These are phyloP conservation scores for Onychorhynchus coronatus DNA, from an alignment of 2,113 vertebrate genomes.

Conservation along the genomic window DNA sequence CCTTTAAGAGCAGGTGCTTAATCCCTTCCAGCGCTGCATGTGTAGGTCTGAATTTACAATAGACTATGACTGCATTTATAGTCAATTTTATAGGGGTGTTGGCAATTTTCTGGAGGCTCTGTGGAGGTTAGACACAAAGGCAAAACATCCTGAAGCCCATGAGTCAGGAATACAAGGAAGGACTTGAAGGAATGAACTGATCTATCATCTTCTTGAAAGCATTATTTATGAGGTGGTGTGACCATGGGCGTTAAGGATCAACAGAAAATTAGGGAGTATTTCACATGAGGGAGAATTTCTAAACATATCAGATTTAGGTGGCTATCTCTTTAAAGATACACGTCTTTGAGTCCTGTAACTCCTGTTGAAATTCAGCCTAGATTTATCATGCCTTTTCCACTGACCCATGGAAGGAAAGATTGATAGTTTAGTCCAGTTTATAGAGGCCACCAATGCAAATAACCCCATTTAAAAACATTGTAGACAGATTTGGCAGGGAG, in stretches of 20 bases:
- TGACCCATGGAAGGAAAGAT: conserved; percentile 31
- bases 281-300: not conserved
- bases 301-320: conserved; percentile 41
- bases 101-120: not conserved
- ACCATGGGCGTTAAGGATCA: conserved; percentile 7
- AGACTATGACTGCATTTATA: not conserved
- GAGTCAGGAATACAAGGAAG: not conserved
- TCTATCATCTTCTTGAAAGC: not conserved
- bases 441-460: conserved; percentile 31
- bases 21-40: not conserved
- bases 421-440: conserved; percentile 37
- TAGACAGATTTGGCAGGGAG: not conserved
- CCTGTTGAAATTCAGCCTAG: conserved; percentile 20
- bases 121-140: not conserved
- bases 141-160: not conserved
- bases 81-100: not conserved
- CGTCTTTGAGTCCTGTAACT: not conserved
- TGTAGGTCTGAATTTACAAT: not conserved
- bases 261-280: conserved; percentile 26
- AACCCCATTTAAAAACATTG: conserved; percentile 28
- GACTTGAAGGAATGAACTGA: not conserved
- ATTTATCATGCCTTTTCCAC: conserved; percentile 39
- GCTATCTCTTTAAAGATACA: conserved; percentile 9
- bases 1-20: not conserved
- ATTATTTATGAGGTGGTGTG: conserved; percentile 24